phyloP scores from a whole-genome alignment of 2,113 vertebrate species.

The Vanacampus margaritifer region DNA sequence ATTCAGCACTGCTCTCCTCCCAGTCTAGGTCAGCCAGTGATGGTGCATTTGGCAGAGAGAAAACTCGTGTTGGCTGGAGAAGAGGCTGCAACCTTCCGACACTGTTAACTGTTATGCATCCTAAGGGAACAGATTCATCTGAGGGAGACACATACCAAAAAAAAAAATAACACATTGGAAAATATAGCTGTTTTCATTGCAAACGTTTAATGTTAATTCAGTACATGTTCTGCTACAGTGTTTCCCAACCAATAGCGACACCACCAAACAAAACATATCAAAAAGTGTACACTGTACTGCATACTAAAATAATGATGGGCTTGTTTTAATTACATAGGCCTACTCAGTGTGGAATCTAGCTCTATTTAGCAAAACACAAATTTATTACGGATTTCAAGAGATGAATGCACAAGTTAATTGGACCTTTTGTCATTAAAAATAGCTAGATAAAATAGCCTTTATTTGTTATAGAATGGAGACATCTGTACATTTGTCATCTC shows the following conservation, averaged over 20 bases:
- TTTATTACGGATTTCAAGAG: not conserved
- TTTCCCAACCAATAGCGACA: not conserved
- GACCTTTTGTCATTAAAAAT: too few species aligned
- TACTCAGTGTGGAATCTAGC: not conserved
- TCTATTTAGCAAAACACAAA: not conserved
- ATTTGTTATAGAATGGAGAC: too few species aligned
- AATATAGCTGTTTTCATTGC: not conserved
- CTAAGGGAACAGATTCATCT: slow-evolving; percentile 85
- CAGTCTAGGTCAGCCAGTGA: slow-evolving; percentile 87
- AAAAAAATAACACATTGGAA: slow-evolving; percentile 8
- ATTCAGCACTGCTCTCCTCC: slow-evolving; percentile 73
- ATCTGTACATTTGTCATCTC: too few species aligned
- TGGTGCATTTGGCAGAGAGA: slow-evolving; percentile 84
- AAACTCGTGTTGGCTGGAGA: slow-evolving; percentile 73
- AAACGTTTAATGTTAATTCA: not conserved
- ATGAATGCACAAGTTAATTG: too few species aligned
- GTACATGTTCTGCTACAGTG: not conserved
- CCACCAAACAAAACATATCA: not conserved
- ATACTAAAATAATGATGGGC: not conserved
- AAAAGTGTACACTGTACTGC: not conserved
- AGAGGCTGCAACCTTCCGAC: slow-evolving; percentile 79
- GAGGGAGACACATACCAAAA: slow-evolving; percentile 53
- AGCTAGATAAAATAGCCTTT: too few species aligned
- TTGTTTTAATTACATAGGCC: not conserved
- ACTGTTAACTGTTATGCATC: slow-evolving; percentile 87